Base-by-base conservation (phyloP, 2,797 vertebrate species). In the Rousettus madagascariensis region DNA sequence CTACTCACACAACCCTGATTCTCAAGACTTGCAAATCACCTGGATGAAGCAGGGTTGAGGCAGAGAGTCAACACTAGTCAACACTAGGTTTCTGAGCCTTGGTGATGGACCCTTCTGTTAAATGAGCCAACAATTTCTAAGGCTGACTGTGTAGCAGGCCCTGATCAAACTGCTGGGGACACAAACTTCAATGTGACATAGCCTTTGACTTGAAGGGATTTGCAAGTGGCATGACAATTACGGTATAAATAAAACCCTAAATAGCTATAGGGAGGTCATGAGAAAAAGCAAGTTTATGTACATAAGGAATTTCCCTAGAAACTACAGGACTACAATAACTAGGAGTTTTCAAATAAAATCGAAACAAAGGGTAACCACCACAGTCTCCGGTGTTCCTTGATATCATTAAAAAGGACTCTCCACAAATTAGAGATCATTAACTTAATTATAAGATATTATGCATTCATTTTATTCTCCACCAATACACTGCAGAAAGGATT, bases 361-460 rank as follows among this genome's bases (percentile, higher is more conserved):
- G 61, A 95, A 96, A 96, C 92, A 68, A 95, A 96, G 30, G 69
- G 80, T 94, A 93, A 90, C 85, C 69, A 95, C 74, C 92, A 89
- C 68, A 43, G 91, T 92, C 95, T 55, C 43, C 59, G 86, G 92
- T 71, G 24, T 96, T 96, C 75, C 55, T 75, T 46, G 8, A 17
- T 89, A 96, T 89, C 92, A 96, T 95, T 97, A 97, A 71, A 97
- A 96, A 96, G 94, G 82, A 94, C 87, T 96, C 93, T 96, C 82
- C 68, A 93, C 83, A 95, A 97, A 95, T 97, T 95, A 96, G 86
- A 55, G 94, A 96, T 96, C 94, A 95, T 96, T 96, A 95, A 84
- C 93, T 95, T 97, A 96, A 97, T 96, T 93, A 86, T 85, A 96
- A 95, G 90, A 95, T 92, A 88, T 86, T 96, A 91, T 69, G 61